Evolutionary conservation across 2,797 vertebrate species (phyloP).

Genomic region (Anguilla anguilla): DNA sequence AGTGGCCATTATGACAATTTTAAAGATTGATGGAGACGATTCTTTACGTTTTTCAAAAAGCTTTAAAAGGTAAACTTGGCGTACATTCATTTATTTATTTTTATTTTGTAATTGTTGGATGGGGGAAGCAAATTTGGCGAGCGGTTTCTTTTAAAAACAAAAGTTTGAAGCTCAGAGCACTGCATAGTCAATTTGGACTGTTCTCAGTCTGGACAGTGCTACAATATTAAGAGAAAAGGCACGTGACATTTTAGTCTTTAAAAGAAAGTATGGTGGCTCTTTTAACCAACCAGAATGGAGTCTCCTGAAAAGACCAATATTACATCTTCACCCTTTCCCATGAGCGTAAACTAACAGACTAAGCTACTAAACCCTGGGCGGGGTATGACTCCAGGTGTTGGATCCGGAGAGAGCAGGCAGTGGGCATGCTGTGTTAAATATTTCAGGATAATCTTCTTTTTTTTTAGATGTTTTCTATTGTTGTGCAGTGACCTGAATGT

Average conservation of each 20-base stretch:
- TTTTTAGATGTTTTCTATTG: slow-evolving; percentile 26
- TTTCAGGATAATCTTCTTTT: slow-evolving; percentile 43
- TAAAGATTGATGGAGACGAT: too few relatives aligned
- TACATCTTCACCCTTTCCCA: background rate
- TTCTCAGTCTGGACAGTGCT: background rate
- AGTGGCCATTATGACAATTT: too few relatives aligned
- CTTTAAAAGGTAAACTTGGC: too few relatives aligned
- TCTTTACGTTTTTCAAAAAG: too few relatives aligned
- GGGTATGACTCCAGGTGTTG: slow-evolving; percentile 19
- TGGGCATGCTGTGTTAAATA: slow-evolving; percentile 52
- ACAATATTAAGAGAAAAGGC: background rate
- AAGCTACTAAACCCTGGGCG: background rate
- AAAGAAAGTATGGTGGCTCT: slow-evolving; percentile 19
- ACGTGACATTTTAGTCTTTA: background rate
- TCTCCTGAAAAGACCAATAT: background rate
- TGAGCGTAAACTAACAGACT: background rate
- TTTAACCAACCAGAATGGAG: slow-evolving; percentile 62
- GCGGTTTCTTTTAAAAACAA: too few relatives aligned
- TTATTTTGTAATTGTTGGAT: too few relatives aligned
- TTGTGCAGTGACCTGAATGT: slow-evolving; percentile 43
- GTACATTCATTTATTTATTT: too few relatives aligned
- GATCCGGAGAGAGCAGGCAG: background rate
- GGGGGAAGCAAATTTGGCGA: too few relatives aligned
- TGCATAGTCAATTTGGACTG: background rate
- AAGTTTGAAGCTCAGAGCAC: background rate